Evolutionary conservation across 2,797 vertebrate species (phyloP), one percentile per base, ranked within the genome.

Genomic region (Muscicapa striata): DNA sequence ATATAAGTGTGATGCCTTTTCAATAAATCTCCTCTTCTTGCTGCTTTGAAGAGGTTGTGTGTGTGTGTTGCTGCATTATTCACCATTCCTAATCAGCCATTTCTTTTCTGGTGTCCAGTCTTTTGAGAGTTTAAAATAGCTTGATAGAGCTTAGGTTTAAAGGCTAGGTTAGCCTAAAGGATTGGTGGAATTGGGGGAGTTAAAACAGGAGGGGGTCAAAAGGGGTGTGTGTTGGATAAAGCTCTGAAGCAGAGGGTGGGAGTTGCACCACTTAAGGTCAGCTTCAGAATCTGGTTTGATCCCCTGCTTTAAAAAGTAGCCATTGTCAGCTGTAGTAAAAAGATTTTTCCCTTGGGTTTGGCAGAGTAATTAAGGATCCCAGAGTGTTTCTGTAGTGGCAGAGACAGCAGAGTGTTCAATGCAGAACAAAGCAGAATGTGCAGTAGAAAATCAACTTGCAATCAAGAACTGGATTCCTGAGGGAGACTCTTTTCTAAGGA

Each of bases 51-150:
- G 45, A 13, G 12, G 21, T 46, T n/a, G n/a, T 22, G 1, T 23
- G 22, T 46, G 45, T 46, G 45, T 46, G 2, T 46, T 46, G 45
- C 45, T 46, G 45, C 7, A 46, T 46, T 46, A 22, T 46, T 46
- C 21, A 46, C 45, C 45, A 46, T 46, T 46, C 45, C 45, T 13
- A 13, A 46, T 46, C 45, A 46, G 45, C 6, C 0, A 0, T 43
- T 93, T 70, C 19, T 51, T 36, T 57, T 27, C 49, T 55, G 34
- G 11, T 55, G 32, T 19, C 34, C 59, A 54, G 27, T 24, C 45
- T 59, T 59, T 23, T 32, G 46, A 66, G 66, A 77, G n/a, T 83
- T 92, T 64, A 46, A 79, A 90, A 49, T 19, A n/a, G 32, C 10
- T 83, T 64, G 45, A 5, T 8, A 43, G 46, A 40, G 59, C 41